Percentiles rank a stretch among this genome's conserved stretches.
Evolutionary conservation across 2,888 invertebrate genomes (phyloP).

Genomic region (Phorcus lineatus): DNA sequence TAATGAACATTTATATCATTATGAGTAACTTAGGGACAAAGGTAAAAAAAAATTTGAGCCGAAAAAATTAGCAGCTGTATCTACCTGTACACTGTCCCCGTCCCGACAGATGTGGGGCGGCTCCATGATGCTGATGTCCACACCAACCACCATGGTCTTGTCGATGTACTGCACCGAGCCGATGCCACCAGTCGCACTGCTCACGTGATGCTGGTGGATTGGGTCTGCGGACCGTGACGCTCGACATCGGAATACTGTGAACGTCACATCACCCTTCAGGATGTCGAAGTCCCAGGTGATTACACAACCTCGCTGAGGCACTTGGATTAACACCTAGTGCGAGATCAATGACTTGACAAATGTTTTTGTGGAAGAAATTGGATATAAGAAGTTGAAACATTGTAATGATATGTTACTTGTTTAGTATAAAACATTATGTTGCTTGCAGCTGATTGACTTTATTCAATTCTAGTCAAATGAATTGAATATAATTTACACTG

Average conservation of each 20-base stretch:
- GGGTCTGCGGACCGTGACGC: conserved; percentile 58
- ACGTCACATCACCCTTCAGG: conserved; percentile 89
- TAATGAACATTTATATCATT: too few relatives aligned
- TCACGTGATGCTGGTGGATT: conserved; percentile 71
- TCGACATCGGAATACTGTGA: conserved; percentile 82
- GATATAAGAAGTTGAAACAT: too few relatives aligned
- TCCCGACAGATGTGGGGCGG: conserved; percentile 89
- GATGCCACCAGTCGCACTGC: conserved; percentile 66
- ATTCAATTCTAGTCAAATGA: too few relatives aligned
- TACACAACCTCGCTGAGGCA: conserved; percentile 90
- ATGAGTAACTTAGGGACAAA: too few relatives aligned
- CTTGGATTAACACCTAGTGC: conserved; percentile 81
- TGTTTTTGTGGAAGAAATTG: too few relatives aligned
- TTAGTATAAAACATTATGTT: too few relatives aligned
- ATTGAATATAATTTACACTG: too few relatives aligned
- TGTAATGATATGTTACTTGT: too few relatives aligned
- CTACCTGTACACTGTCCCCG: conserved; percentile 95
- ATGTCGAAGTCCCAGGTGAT: conserved; percentile 98
- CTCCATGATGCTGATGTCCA: conserved; percentile 87
- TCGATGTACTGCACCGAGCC: conserved; percentile 79
- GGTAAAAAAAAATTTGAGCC: too few relatives aligned
- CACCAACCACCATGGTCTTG: conserved; percentile 80
- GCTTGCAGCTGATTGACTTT: too few relatives aligned
- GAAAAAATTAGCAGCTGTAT: too few relatives aligned
- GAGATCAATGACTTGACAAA: too few relatives aligned